Base-by-base conservation (phyloP, 2,113 vertebrate genomes). In the Nematolebias whitei region DNA sequence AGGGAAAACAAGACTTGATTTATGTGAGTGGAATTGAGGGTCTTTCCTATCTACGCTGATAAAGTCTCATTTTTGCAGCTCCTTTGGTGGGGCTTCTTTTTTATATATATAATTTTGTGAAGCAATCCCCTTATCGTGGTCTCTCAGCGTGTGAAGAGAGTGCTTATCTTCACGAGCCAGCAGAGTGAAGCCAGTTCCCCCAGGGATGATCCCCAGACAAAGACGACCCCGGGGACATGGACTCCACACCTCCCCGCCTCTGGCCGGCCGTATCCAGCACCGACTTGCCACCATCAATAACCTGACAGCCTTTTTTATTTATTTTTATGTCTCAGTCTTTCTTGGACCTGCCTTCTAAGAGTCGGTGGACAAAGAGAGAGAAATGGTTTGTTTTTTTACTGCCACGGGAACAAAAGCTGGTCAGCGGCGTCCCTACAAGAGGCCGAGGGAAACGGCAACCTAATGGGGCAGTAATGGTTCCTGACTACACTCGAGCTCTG, bases 121-220 rank as follows among this genome's bases (percentile, higher is more conserved):
- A 82, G 87, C 87, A 87, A 90, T 91, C 86, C 87, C 85, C 94
- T 98, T 98, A 99, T 99, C 98, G 81, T 88, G 54, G 75, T 83
- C 91, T 92, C 85, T 91, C 96, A 98, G 95, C 93, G 84, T 93
- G 92, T 92, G 89, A 94, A 91, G 94, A 95, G 84, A 83, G 94
- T 89, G 90, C 95, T 96, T 95, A 95, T 96, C 95, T 93, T 87
- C 77, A 82, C 9, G 63, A 91, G 85, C 89, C 94, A 93, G 90
- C 93, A 93, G 93, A 93, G 92, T 93, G 90, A 91, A 92, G 92
- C 91, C 93, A 92, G 93, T 90, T 90, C 89, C 92, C 84, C 74
- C 79, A 89, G 90, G 88, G 91, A 86, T 88, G 85, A 91, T 88
- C 86, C 82, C 71, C 71, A 87, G 88, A 92, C 90, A 92, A 92